phyloP scores from a whole-genome alignment of 2,888 invertebrate genomes.

The Fabriciana adippe region DNA sequence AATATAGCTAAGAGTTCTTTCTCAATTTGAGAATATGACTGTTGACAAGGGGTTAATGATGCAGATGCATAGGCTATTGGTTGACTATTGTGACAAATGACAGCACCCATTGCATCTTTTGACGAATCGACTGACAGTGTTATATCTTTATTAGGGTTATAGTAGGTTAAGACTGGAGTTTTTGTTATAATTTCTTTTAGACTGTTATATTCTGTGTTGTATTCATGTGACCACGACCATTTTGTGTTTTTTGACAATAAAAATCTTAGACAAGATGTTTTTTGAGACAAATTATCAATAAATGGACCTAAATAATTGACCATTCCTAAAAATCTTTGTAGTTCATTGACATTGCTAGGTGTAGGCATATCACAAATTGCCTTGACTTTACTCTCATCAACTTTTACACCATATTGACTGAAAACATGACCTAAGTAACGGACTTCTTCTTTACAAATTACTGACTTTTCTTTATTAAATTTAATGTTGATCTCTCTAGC shows the following conservation, averaged over 20 bases:
- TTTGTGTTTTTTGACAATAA: conserved; percentile 28
- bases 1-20: conserved; percentile 40
- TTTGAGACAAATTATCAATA: too few relatives aligned
- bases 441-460: conserved; percentile 32
- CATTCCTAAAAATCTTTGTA: conserved; percentile 29
- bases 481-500: conserved; percentile 27
- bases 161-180: conserved; percentile 31
- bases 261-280: conserved; percentile 10
- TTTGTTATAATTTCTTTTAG: conserved; percentile 30
- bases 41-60: conserved; percentile 26
- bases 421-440: conserved; percentile 36
- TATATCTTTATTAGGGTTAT: conserved; percentile 30
- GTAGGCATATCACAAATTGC: conserved; percentile 36
- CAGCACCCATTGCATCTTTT: conserved; percentile 19
- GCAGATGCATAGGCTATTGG: conserved; percentile 36
- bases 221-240: conserved; percentile 30
- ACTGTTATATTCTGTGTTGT: conserved; percentile 8
- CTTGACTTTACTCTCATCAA: conserved; percentile 34
- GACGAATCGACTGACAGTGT: conserved; percentile 25
- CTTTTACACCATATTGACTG: conserved; percentile 14
- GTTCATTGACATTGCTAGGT: conserved; percentile 19
- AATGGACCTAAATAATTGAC: conserved; percentile 35
- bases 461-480: conserved; percentile 37
- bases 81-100: conserved; percentile 32
- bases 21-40: conserved; percentile 36